A percentile compares a stretch with the other conserved stretches of the same genome.
Evolutionary conservation across 2,888 invertebrate species (phyloP).

Genomic region (Bugulina stolonifera): DNA sequence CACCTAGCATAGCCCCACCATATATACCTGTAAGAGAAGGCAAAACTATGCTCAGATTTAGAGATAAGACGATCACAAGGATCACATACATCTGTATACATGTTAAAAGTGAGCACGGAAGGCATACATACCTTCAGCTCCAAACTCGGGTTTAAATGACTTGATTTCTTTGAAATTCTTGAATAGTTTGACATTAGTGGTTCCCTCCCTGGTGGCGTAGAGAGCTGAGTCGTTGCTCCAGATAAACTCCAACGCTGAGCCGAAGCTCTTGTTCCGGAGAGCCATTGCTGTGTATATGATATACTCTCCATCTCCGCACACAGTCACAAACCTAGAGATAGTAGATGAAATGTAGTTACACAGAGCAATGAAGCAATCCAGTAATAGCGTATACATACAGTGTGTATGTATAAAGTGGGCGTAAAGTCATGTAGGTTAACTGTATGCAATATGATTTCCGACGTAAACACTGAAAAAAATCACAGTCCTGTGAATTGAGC

Average conservation of each 20-base stretch:
- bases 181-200: slow-evolving; percentile 81
- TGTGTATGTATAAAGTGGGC: too few species aligned
- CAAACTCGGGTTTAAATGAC: slow-evolving; percentile 90
- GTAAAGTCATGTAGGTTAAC: too few species aligned
- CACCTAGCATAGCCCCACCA: slow-evolving; percentile 83
- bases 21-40: slow-evolving; percentile 64
- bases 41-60: too few species aligned
- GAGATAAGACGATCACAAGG: too few species aligned
- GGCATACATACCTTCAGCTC: slow-evolving; percentile 79
- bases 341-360: too few species aligned
- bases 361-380: too few species aligned
- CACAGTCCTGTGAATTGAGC: too few species aligned
- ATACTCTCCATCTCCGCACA: slow-evolving; percentile 98
- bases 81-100: slow-evolving; percentile 21
- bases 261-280: slow-evolving; percentile 94
- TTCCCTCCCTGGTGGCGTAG: slow-evolving; percentile 72
- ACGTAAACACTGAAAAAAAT: too few species aligned
- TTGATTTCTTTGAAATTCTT: slow-evolving; percentile 97
- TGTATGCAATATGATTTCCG: too few species aligned
- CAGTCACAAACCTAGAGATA: slow-evolving; percentile 74
- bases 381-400: too few species aligned
- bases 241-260: slow-evolving; percentile 95
- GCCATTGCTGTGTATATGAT: slow-evolving; percentile 99
- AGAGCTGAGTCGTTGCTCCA: slow-evolving; percentile 94
- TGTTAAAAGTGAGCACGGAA: not conserved